Base-by-base conservation (phyloP, 2,113 vertebrate species). In the Eublepharis macularius region DNA sequence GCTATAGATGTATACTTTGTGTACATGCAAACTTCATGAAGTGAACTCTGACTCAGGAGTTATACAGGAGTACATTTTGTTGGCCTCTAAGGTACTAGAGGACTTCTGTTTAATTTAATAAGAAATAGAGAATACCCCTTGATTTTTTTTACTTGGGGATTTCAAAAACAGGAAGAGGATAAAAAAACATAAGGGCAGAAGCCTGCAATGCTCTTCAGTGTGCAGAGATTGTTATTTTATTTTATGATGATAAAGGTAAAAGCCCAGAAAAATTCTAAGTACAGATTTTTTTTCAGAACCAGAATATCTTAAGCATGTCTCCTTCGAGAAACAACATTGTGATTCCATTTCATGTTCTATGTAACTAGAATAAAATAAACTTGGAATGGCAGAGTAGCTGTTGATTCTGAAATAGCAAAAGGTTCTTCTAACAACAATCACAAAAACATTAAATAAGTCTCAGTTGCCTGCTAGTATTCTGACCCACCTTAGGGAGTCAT, bases 291-390 rank as follows among this genome's bases (percentile, higher is more conserved):
- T 63, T 92, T 88, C 86, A 91, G 82, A 94, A 72, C 81, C 81
- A 95, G 45, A 73, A 85, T 24, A 73, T 89, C 76, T 91, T 87
- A 87, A n/a, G 11, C 83, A 87, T 45, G 90, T 76, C 86, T 92
- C 87, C 63, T 87, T 87, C 32, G 77, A 85, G 49, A 93, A 90
- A 77, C 4, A 21, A 83, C 69, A 88, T 41, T 86, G 81, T 85
- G 72, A 19, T 93, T 91, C 91, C 60, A 82, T 89, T 83, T 91
- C 77, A 87, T 76, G 51, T 89, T 93, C 90, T 94, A 94, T 91
- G 90, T 94, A 86, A 94, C 80, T 65, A 87, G 93, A 92, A 93
- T 49, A 92, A 95, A 93, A 91, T 86, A 94, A 92, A 87, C 87
- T 83, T 88, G 90, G 80, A 89, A 60, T 82, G 19, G 17, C 39